Evolutionary conservation across 2,113 vertebrate genomes (phyloP).

Genomic region (Ranitomeya variabilis): DNA sequence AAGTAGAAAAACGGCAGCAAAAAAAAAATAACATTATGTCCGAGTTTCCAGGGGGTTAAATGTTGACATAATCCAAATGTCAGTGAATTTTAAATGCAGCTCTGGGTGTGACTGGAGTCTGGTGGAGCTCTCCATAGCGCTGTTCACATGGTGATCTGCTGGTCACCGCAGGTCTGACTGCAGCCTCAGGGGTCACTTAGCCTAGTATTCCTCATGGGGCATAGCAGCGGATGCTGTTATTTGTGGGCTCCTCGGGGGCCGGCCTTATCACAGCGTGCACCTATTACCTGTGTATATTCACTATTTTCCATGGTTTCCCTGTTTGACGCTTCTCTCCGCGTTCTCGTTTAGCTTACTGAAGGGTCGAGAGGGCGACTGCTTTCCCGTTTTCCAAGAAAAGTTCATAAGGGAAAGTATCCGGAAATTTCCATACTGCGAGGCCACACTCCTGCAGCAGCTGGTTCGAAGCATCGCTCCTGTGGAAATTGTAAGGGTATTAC

Average conservation of each 20-base stretch:
- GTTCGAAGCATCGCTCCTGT: conserved; percentile 95
- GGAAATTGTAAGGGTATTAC: conserved; percentile 85
- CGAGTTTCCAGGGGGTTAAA: too few relatives aligned
- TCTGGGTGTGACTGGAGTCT: too few relatives aligned
- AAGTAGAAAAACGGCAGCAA: too few relatives aligned
- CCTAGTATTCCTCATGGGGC: too few relatives aligned
- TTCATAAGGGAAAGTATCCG: conserved; percentile 91
- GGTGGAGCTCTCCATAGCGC: too few relatives aligned
- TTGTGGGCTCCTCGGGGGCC: not conserved
- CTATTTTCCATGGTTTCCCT: not conserved
- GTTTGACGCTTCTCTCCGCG: not conserved
- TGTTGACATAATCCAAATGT: too few relatives aligned
- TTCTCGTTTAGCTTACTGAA: conserved; percentile 82
- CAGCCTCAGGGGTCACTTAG: too few relatives aligned
- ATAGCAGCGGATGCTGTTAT: not conserved
- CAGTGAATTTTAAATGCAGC: not conserved
- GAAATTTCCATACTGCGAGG: conserved; percentile 94
- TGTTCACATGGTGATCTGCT: too few relatives aligned
- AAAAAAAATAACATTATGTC: too few relatives aligned
- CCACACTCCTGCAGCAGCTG: conserved; percentile 94
- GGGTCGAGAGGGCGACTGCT: conserved; percentile 87
- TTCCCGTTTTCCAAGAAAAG: conserved; percentile 92
- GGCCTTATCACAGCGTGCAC: too few relatives aligned
- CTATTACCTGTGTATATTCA: not conserved
- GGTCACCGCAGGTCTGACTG: too few relatives aligned